Evolutionary conservation across 2,888 invertebrate genomes (phyloP).

Genomic region (Hyppa rectilinea): DNA sequence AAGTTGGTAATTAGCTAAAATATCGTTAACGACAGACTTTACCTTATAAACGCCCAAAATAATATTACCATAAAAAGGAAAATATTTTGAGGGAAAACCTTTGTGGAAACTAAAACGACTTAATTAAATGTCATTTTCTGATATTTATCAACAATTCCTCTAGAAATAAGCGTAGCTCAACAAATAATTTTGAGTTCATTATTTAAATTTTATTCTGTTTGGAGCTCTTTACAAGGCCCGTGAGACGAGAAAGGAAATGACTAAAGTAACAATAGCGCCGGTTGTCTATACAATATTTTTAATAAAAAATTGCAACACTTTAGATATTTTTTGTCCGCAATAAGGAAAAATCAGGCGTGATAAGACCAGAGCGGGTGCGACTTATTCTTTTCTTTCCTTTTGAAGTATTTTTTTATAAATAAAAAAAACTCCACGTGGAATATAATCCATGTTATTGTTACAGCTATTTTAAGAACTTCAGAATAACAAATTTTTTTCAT

Average conservation of each 20-base stretch:
- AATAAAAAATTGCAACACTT: conserved; percentile 40
- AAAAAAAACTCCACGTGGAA: conserved; percentile 1
- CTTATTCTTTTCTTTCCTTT: conserved; percentile 19
- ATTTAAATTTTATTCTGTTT: conserved; percentile 63
- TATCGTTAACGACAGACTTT: conserved; percentile 10
- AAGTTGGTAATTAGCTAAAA: conserved; percentile 9
- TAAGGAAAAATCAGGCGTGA: conserved; percentile 27
- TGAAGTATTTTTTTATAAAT: no score
- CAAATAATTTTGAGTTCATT: conserved; percentile 63
- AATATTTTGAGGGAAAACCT: conserved; percentile 15
- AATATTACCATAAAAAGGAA: conserved; percentile 12
- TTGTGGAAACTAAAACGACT: conserved; percentile 29
- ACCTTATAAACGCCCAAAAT: conserved; percentile 12
- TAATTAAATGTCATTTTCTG: conserved; percentile 50
- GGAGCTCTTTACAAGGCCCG: conserved; percentile 34
- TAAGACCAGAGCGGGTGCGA: not conserved
- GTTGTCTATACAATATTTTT: conserved; percentile 46
- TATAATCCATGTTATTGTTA: conserved; percentile 15
- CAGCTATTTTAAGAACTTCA: conserved; percentile 16
- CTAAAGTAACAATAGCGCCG: conserved; percentile 53
- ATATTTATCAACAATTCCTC: conserved; percentile 52
- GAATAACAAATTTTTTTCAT: no score
- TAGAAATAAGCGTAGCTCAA: conserved; percentile 50
- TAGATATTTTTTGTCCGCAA: conserved; percentile 19
- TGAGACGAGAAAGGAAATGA: conserved; percentile 48